Conservation (phyloP, 2,797 vertebrate genomes). For the Clamator glandarius region DNA sequence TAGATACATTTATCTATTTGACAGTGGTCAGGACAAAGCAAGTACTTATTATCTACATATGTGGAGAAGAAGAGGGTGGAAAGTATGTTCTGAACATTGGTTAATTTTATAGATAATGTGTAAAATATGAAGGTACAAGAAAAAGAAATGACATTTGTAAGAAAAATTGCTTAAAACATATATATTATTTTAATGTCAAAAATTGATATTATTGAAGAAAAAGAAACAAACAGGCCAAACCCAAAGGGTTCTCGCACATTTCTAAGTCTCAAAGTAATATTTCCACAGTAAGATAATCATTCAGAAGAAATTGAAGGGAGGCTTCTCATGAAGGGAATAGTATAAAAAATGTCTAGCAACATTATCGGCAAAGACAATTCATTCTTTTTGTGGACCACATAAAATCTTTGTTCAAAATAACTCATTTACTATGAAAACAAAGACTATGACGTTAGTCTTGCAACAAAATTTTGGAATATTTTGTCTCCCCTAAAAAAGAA, state of each 20-base stretch:
- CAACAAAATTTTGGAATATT: background rate
- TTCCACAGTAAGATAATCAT: background rate
- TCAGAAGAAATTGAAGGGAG: background rate
- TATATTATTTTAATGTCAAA: background rate
- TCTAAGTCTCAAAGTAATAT: background rate
- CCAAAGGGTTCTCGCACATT: background rate
- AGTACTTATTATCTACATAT: background rate
- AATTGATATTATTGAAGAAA: background rate
- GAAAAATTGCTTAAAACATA: background rate
- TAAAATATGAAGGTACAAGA: background rate
- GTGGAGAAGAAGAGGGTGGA: background rate
- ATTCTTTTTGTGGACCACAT: background rate
- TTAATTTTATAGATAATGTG: background rate
- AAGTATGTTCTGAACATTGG: background rate
- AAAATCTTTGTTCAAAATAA: background rate
- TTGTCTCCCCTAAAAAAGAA: background rate
- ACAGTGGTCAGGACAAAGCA: background rate
- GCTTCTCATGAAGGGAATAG: background rate
- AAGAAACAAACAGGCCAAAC: background rate
- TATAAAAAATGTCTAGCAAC: background rate
- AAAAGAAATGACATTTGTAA: background rate
- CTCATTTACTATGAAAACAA: background rate
- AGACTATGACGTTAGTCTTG: background rate
- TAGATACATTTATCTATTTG: background rate
- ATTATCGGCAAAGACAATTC: background rate